Percentiles rank a stretch among this genome's conserved stretches.
Conservation (phyloP, 2,797 vertebrate genomes). For the Valencia hispanica region DNA sequence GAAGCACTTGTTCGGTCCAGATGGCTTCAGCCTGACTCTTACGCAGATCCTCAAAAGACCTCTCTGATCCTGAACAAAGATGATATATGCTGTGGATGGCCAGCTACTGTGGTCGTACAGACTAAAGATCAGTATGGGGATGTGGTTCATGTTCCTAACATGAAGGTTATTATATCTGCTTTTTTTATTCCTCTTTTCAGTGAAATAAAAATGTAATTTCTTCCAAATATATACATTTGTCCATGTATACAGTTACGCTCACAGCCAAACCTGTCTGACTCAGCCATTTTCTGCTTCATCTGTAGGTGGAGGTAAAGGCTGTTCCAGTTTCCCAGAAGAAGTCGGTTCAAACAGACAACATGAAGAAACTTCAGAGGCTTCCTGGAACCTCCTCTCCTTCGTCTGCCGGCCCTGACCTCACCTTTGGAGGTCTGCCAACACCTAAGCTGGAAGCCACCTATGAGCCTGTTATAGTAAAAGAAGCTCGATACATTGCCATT, state of each 20-base stretch:
- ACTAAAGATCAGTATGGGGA: conserved; percentile 99
- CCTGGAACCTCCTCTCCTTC: conserved; percentile 87
- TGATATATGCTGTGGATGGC: conserved; percentile 98
- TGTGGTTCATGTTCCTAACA: conserved; percentile 97
- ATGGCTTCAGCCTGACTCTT: conserved; percentile 99
- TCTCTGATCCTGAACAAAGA: conserved; percentile 97
- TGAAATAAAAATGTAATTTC: neutral
- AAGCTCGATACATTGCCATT: conserved; percentile 97
- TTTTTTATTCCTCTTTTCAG: neutral
- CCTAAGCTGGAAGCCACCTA: conserved; percentile 97
- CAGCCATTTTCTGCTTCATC: neutral
- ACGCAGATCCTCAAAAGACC: conserved; percentile 98
- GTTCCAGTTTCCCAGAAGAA: conserved; percentile 99
- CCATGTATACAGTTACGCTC: neutral
- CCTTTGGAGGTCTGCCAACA: conserved; percentile 93
- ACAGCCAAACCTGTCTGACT: neutral
- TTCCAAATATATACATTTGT: neutral
- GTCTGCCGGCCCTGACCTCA: conserved; percentile 86
- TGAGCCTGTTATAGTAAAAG: conserved; percentile 98
- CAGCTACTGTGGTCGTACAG: conserved; percentile 94
- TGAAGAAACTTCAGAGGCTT: conserved; percentile 90
- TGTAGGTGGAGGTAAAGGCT: conserved; percentile 98
- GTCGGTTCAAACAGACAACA: conserved; percentile 91
- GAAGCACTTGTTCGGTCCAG: conserved; percentile 64
- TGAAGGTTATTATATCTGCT: conserved; percentile 86